phyloP scores from a whole-genome alignment of 23 tunicate species.

The Pegea sp. region DNA sequence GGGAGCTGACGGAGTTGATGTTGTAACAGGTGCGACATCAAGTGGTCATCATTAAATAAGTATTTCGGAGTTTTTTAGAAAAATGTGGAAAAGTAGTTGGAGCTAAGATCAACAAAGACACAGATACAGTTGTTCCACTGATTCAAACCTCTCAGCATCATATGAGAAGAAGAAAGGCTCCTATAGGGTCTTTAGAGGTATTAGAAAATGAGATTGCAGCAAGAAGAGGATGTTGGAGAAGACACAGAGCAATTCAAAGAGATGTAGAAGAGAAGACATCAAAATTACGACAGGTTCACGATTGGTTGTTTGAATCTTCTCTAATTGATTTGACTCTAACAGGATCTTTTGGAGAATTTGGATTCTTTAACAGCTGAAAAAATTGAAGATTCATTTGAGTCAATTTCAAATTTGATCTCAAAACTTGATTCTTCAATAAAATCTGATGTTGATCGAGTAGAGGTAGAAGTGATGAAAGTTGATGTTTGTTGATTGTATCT shows the following conservation, averaged over 20 bases:
- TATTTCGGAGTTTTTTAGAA: conserved; percentile 8
- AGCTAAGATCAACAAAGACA: conserved; percentile 49
- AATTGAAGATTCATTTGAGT: conserved; percentile 55
- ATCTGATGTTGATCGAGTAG: conserved; percentile 48
- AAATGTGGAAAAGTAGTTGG: conserved; percentile 79
- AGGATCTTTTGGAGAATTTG: conserved; percentile 29
- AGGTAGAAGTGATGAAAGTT: conserved; percentile 17
- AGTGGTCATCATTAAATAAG: background rate
- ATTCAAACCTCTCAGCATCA: conserved; percentile 40
- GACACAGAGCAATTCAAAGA: conserved; percentile 31
- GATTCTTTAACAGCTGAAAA: conserved; percentile 33
- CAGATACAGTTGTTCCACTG: conserved; percentile 54
- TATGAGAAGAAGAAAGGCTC: conserved; percentile 43
- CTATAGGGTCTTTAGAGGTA: conserved; percentile 67
- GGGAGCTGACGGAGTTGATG: conserved; percentile 50
- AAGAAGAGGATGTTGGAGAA: conserved; percentile 61
- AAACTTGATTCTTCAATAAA: conserved; percentile 36
- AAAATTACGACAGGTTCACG: conserved; percentile 25
- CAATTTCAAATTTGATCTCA: conserved; percentile 25
- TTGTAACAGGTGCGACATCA: conserved; percentile 24
- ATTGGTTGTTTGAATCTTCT: background rate
- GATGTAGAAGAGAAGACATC: conserved; percentile 40
- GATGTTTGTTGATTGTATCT: background rate
- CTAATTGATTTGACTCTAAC: background rate
- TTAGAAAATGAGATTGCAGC: conserved; percentile 82